Percentiles rank a stretch among this genome's conserved stretches.
Evolutionary conservation across 2,113 vertebrate species (phyloP).

Genomic region (Sander vitreus): DNA sequence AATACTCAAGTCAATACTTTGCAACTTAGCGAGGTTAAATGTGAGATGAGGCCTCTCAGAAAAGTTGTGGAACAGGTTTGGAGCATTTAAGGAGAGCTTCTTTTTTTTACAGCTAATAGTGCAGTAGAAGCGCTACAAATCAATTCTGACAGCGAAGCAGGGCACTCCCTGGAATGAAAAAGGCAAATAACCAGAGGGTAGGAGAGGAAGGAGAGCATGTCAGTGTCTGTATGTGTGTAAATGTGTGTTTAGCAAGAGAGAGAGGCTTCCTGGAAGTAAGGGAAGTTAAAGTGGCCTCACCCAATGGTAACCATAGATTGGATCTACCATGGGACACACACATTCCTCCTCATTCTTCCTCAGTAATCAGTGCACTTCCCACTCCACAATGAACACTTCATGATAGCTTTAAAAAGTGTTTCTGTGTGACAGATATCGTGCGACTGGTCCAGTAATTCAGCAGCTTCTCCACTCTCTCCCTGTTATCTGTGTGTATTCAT

Average conservation of each 20-base stretch:
- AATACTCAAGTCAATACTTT: slow-evolving; percentile 36
- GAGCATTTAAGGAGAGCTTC: slow-evolving; percentile 14
- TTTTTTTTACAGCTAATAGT: slow-evolving; percentile 16
- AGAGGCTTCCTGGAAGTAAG: slow-evolving; percentile 11
- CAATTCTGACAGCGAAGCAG: slow-evolving; percentile 42
- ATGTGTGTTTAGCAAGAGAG: background rate
- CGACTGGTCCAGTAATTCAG: slow-evolving; percentile 11
- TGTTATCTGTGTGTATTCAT: slow-evolving; percentile 28
- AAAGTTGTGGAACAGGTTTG: slow-evolving; percentile 32
- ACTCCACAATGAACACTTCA: slow-evolving; percentile 52
- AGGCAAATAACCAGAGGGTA: slow-evolving; percentile 36
- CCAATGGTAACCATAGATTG: slow-evolving; percentile 11
- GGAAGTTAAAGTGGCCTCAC: slow-evolving; percentile 33
- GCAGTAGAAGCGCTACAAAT: slow-evolving; percentile 39
- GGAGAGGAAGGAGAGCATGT: slow-evolving; percentile 1
- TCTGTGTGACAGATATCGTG: slow-evolving; percentile 4
- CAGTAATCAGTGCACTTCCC: slow-evolving; percentile 30
- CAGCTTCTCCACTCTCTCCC: background rate
- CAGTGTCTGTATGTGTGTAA: background rate
- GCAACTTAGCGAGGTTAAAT: slow-evolving; percentile 25
- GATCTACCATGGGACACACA: slow-evolving; percentile 16
- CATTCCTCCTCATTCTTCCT: slow-evolving; percentile 24
- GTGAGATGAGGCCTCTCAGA: background rate
- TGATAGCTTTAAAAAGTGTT: slow-evolving; percentile 30
- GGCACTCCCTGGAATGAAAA: slow-evolving; percentile 50